Percentiles rank a stretch among this genome's conserved stretches.
phyloP scores from a whole-genome alignment of 2,113 vertebrate genomes.

The Psilopogon haemacephalus region DNA sequence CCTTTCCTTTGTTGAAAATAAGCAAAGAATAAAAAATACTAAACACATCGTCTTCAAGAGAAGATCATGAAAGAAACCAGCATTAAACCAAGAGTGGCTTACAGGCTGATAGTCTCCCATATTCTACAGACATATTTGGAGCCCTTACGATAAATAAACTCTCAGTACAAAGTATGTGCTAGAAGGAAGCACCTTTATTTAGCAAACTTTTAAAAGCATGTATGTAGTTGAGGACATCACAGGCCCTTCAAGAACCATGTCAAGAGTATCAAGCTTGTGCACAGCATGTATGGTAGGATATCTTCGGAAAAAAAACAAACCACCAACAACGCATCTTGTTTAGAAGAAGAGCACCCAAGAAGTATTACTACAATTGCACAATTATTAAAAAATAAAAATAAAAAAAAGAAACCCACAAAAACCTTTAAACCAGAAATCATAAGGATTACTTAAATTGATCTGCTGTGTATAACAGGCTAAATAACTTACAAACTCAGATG shows the following conservation, averaged over 20 bases:
- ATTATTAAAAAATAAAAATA: background rate
- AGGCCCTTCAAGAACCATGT: background rate
- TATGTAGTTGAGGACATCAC: background rate
- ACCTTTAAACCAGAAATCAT: background rate
- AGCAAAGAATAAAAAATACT: background rate
- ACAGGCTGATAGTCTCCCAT: background rate
- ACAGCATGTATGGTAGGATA: background rate
- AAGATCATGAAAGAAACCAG: background rate
- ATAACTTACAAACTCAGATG: background rate
- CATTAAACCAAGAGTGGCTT: background rate
- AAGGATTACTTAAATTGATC: background rate
- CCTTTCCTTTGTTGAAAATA: background rate
- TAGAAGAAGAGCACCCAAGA: background rate
- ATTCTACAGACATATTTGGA: background rate
- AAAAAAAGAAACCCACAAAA: too few species aligned
- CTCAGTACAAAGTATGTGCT: background rate
- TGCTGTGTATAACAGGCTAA: background rate
- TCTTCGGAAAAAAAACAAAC: background rate
- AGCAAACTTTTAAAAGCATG: background rate
- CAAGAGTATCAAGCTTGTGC: background rate
- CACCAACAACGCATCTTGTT: background rate
- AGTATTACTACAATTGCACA: background rate
- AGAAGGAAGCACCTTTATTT: background rate
- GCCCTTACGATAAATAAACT: accelerated
- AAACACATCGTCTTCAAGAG: background rate